phyloP scores from a whole-genome alignment of 2,888 invertebrate genomes.

The Ormyrus thymus region DNA sequence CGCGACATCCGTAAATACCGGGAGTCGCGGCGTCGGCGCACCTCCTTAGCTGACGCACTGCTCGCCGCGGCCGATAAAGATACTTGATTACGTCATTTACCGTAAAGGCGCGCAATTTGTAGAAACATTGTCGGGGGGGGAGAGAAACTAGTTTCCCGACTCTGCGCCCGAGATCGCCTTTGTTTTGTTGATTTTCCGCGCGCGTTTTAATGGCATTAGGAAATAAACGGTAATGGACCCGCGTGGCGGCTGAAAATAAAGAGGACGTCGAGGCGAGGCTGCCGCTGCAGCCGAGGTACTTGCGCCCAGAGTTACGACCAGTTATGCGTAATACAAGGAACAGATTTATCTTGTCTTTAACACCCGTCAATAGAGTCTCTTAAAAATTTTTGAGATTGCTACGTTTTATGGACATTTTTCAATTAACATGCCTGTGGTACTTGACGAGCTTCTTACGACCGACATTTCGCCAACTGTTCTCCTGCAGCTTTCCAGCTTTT shows the following conservation, averaged over 20 bases:
- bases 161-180: not conserved
- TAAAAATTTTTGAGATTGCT: not conserved
- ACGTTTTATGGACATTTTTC: not conserved
- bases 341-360: constrained; percentile 32
- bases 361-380: not conserved
- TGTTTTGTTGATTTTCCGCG: not conserved
- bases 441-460: no score
- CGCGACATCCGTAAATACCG: constrained; percentile 41
- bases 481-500: no score
- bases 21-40: not conserved
- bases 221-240: not conserved
- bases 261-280: not conserved
- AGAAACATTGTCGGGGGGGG: constrained; percentile 20
- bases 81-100: constrained; percentile 38
- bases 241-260: not conserved
- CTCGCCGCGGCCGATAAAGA: constrained; percentile 10
- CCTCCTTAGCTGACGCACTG: not conserved
- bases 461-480: no score
- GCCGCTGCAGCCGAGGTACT: not conserved
- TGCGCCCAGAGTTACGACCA: not conserved
- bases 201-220: not conserved
- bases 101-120: constrained; percentile 35
- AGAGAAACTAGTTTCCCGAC: constrained; percentile 16
- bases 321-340: constrained; percentile 1
- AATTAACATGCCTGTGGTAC: not conserved